These are phyloP conservation scores for Elachura formosa DNA, from an alignment of 2,113 vertebrate genomes.

Conservation along the genomic window DNA sequence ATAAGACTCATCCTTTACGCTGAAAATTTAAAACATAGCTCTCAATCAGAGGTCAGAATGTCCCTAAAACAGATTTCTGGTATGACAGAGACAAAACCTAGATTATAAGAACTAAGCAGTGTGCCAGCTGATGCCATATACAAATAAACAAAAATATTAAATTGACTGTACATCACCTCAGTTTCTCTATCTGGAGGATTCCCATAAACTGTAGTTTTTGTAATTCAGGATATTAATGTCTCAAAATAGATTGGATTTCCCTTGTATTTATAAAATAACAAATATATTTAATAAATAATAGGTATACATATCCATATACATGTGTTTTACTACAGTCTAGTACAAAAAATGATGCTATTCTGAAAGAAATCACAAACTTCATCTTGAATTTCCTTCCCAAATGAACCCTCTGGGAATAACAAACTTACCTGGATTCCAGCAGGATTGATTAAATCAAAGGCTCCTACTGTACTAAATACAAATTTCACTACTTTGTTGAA, in stretches of 20 bases:
- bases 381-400: neutral
- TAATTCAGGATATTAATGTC: neutral
- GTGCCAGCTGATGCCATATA: neutral
- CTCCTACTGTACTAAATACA: conserved; percentile 84
- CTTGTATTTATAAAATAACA: neutral
- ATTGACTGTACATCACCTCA: neutral
- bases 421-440: conserved; percentile 90
- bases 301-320: neutral
- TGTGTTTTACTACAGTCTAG: neutral
- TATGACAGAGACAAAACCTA: neutral
- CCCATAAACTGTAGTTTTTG: neutral
- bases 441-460: conserved; percentile 87
- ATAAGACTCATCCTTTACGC: neutral
- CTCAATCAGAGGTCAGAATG: neutral
- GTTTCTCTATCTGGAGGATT: neutral
- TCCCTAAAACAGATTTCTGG: neutral
- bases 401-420: neutral
- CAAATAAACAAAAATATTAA: neutral
- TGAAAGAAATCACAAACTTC: neutral
- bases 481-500: conserved; percentile 94
- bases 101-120: neutral
- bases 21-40: neutral
- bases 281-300: neutral
- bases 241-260: neutral
- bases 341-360: neutral